Base-by-base conservation (phyloP, 2,888 invertebrate genomes). In the Parnassius mnemosyne region DNA sequence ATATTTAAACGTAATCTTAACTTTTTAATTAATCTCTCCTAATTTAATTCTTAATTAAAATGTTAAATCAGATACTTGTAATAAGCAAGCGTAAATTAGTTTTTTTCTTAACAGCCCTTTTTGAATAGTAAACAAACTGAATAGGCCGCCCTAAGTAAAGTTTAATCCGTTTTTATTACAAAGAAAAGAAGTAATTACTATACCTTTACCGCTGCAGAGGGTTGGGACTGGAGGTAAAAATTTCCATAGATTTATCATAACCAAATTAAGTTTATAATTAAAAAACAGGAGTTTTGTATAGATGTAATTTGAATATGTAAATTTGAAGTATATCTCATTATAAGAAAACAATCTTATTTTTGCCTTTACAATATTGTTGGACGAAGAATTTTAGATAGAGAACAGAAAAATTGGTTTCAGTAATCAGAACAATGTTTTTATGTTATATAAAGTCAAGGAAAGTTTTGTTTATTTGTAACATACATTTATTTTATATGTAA, bases 191-290 rank as follows among this genome's bases (percentile, higher is more conserved):
- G 90, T 90, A 91, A 91, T 91, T 91, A 89, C 89, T 87, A 85
- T 89, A 86, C 89, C 89, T 87, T 88, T 89, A 85, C 84, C 83
- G 81, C 79, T 85, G 83, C 84, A 86, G 89, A 89, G 89, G 89
- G 89, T 84, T 84, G 83, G 79, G 83, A 76, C 84, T 76, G 78
- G 87, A 91, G 89, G 89, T 89, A 86, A 85, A 89, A 89, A 91
- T 90, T 90, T 89, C 90, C 90, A 91, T 91, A 90, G 90, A 90
- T 90, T 91, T 91, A 91, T 90, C 90, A 90, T 90, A 90, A 91
- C 85, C 84, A 90, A 91, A 91, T 91, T 90, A 90, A 90, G 88
- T 90, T 90, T 90, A 89, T 91, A 91, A 91, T 91, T 91, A 91
- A 90, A 90, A 34, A 90, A 87, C 90, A 87, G 85, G 87, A 89